These are phyloP conservation scores for Drosophila bifasciata DNA, from an alignment of 1,140 invertebrate genomes.

Conservation along the genomic window DNA sequence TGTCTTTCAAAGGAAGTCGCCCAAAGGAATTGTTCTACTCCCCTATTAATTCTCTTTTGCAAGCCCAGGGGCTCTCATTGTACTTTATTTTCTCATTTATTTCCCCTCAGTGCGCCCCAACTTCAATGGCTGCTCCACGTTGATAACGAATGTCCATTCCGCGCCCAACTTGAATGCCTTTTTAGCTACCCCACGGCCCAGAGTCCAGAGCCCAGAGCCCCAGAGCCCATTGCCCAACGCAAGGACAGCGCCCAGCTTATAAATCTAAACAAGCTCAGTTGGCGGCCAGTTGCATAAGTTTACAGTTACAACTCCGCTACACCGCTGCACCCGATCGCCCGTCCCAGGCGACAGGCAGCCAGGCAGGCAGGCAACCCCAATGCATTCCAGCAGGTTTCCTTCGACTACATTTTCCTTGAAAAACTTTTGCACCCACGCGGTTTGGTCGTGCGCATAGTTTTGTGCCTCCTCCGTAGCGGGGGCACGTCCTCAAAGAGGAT, in stretches of 20 bases:
- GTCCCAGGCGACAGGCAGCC: neutral
- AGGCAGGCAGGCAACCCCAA: constrained; percentile 3
- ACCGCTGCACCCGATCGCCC: neutral
- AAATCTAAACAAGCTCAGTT: constrained; percentile 63
- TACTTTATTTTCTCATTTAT: constrained; percentile 1
- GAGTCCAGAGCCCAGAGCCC: neutral
- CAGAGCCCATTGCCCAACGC: constrained; percentile 2
- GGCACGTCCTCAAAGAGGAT: constrained; percentile 35
- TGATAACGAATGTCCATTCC: constrained; percentile 40
- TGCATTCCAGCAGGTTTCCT: constrained; percentile 38
- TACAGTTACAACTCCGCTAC: constrained; percentile 28
- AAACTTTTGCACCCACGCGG: constrained; percentile 44
- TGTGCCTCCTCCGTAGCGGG: constrained; percentile 19
- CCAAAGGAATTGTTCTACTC: no score
- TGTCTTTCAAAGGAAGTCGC: no score
- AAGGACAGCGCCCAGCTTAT: constrained; percentile 50
- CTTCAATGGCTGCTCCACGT: constrained; percentile 30
- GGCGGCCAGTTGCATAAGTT: constrained; percentile 58
- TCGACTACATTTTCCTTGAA: constrained; percentile 16
- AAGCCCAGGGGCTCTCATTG: constrained; percentile 3
- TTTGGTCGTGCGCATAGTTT: constrained; percentile 50
- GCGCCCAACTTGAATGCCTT: constrained; percentile 7
- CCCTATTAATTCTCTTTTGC: no score
- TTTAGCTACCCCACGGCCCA: neutral
- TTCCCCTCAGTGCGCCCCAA: neutral